Evolutionary conservation across 2,888 invertebrate genomes (phyloP).

Genomic region (Panorpa germanica): DNA sequence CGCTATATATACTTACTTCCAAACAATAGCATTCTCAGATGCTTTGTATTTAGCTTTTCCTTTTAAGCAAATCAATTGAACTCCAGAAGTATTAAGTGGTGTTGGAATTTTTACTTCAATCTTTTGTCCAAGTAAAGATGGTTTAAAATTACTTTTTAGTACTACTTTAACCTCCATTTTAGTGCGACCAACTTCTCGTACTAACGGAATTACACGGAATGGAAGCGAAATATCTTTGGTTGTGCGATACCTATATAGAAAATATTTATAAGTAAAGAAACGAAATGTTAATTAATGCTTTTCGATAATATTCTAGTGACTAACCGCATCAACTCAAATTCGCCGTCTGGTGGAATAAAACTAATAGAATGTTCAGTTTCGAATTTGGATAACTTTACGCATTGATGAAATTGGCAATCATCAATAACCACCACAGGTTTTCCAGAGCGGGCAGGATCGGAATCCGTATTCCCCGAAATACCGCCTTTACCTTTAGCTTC

Average conservation of each 20-base stretch:
- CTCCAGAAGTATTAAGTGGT: slow-evolving; percentile 95
- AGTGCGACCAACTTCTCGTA: slow-evolving; percentile 93
- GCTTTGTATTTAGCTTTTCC: slow-evolving; percentile 99
- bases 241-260: slow-evolving; percentile 69
- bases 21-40: slow-evolving; percentile 96
- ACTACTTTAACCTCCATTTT: slow-evolving; percentile 99
- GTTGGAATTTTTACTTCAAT: slow-evolving; percentile 99
- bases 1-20: slow-evolving; percentile 50
- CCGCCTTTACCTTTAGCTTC: slow-evolving; percentile 74
- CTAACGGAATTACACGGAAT: slow-evolving; percentile 96
- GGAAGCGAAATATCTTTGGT: slow-evolving; percentile 99
- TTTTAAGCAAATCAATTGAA: slow-evolving; percentile 95
- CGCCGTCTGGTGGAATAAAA: slow-evolving; percentile 99
- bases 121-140: slow-evolving; percentile 93
- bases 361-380: slow-evolving; percentile 99
- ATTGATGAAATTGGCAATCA: slow-evolving; percentile 99
- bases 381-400: slow-evolving; percentile 98
- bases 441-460: slow-evolving; percentile 73
- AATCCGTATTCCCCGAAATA: slow-evolving; percentile 47
- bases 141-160: slow-evolving; percentile 97
- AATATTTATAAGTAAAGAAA: no score
- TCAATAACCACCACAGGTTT: slow-evolving; percentile 99
- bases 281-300: slow-evolving; percentile 2
- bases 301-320: no score
- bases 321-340: slow-evolving; percentile 97